A percentile compares a stretch with the other conserved stretches of the same genome.
Evolutionary conservation across 1,140 invertebrate species (phyloP).

Genomic region (Ylistrum balloti): DNA sequence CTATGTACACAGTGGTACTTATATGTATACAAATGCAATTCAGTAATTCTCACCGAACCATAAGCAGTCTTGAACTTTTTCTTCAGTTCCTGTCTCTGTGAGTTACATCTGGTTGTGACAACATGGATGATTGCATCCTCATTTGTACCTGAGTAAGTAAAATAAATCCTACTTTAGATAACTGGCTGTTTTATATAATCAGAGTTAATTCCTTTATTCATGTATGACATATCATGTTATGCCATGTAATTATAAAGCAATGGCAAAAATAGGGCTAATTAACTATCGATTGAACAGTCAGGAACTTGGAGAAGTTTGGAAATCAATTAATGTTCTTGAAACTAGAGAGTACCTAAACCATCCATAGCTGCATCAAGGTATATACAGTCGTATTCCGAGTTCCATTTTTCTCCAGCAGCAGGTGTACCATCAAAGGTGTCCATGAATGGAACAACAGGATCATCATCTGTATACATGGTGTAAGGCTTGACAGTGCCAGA

Average conservation of each 20-base stretch:
- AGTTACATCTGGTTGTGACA: conserved; percentile 91
- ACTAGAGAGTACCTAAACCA: conserved; percentile 72
- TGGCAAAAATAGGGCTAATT: too few relatives aligned
- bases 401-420: conserved; percentile 71
- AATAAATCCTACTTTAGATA: too few relatives aligned
- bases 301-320: too few relatives aligned
- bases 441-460: conserved; percentile 69
- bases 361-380: conserved; percentile 80
- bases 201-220: too few relatives aligned
- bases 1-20: too few relatives aligned
- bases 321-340: too few relatives aligned
- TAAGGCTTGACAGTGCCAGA: conserved; percentile 77
- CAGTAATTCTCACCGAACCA: conserved; percentile 87
- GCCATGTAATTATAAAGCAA: too few relatives aligned
- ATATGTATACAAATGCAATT: too few relatives aligned
- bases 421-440: conserved; percentile 55
- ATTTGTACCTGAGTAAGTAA: conserved; percentile 90
- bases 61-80: conserved; percentile 95
- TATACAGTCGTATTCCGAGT: conserved; percentile 77
- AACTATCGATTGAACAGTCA: too few relatives aligned
- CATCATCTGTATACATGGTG: conserved; percentile 60
- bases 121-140: conserved; percentile 96
- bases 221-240: too few relatives aligned
- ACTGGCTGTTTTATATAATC: too few relatives aligned
- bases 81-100: conserved; percentile 94